These are phyloP conservation scores for Macrotrachela quadricornifera DNA, from an alignment of 1,140 invertebrate species.

Conservation along the genomic window DNA sequence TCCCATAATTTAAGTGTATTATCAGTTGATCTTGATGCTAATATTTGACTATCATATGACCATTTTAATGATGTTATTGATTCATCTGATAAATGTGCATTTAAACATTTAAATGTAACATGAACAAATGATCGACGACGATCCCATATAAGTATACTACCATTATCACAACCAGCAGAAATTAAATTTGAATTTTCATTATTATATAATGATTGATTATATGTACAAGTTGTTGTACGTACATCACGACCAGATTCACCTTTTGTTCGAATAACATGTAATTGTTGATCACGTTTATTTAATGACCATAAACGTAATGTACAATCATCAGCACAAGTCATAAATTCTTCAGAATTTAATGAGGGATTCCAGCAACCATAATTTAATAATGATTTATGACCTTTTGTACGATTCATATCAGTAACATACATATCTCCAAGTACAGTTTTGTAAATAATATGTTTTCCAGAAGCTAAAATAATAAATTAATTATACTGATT, in stretches of 20 bases:
- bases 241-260: constrained; percentile 66
- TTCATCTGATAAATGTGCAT: constrained; percentile 48
- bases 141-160: constrained; percentile 94
- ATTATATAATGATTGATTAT: constrained; percentile 32
- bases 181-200: constrained; percentile 56
- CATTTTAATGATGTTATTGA: constrained; percentile 63
- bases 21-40: constrained; percentile 62
- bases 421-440: constrained; percentile 87
- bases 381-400: constrained; percentile 74
- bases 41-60: constrained; percentile 57
- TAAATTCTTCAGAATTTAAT: constrained; percentile 58
- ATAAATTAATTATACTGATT: too few species aligned
- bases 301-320: constrained; percentile 15
- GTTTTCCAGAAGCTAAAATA: too few species aligned
- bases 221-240: constrained; percentile 46
- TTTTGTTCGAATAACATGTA: constrained; percentile 68
- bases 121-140: constrained; percentile 45
- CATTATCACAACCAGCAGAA: constrained; percentile 73
- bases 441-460: constrained; percentile 47
- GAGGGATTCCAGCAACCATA: constrained; percentile 80
- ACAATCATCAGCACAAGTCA: constrained; percentile 74
- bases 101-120: constrained; percentile 36
- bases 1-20: constrained; percentile 90
- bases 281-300: constrained; percentile 41
- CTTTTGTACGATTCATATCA: constrained; percentile 79